Percentiles rank a stretch among this genome's conserved stretches.
These are phyloP conservation scores for Atherinosoma microstoma DNA, from an alignment of 2,797 vertebrate species.

Conservation along the genomic window DNA sequence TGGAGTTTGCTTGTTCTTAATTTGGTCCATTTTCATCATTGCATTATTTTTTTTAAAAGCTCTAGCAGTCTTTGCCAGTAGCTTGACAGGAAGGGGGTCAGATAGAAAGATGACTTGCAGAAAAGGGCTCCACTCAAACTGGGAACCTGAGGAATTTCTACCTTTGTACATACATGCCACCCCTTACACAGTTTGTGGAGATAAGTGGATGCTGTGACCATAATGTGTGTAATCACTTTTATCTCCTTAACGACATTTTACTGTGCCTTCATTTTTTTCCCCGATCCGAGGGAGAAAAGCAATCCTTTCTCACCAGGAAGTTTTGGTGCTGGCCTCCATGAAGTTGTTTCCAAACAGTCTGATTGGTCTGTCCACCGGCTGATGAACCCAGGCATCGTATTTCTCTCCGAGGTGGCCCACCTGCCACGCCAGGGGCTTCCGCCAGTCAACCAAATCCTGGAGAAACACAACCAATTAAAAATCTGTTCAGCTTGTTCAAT, in stretches of 20 bases:
- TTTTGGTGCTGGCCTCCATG: constrained; percentile 91
- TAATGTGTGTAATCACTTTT: background rate
- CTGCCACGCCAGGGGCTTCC: constrained; percentile 95
- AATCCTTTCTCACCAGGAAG: constrained; percentile 87
- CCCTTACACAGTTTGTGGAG: too few relatives aligned
- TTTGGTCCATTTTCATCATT: too few relatives aligned
- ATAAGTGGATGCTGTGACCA: too few relatives aligned
- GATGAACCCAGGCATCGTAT: constrained; percentile 96
- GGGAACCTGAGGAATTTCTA: too few relatives aligned
- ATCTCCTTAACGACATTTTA: background rate
- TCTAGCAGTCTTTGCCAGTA: too few relatives aligned
- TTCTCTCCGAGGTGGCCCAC: constrained; percentile 94
- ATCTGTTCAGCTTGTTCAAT: background rate
- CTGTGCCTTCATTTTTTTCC: too few relatives aligned
- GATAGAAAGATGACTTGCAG: too few relatives aligned
- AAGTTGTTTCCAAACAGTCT: constrained; percentile 93
- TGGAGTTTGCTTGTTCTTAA: too few relatives aligned
- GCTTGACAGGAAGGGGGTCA: too few relatives aligned
- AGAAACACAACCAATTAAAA: background rate
- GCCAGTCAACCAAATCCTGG: constrained; percentile 97
- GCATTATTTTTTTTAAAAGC: too few relatives aligned
- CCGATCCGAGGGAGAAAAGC: background rate
- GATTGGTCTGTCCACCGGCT: constrained; percentile 93
- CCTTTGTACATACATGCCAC: too few relatives aligned
- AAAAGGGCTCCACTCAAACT: too few relatives aligned